A percentile compares a stretch with the other conserved stretches of the same genome.
These are phyloP conservation scores for Arenaria interpres DNA, from an alignment of 2,113 vertebrate species.

Conservation along the genomic window DNA sequence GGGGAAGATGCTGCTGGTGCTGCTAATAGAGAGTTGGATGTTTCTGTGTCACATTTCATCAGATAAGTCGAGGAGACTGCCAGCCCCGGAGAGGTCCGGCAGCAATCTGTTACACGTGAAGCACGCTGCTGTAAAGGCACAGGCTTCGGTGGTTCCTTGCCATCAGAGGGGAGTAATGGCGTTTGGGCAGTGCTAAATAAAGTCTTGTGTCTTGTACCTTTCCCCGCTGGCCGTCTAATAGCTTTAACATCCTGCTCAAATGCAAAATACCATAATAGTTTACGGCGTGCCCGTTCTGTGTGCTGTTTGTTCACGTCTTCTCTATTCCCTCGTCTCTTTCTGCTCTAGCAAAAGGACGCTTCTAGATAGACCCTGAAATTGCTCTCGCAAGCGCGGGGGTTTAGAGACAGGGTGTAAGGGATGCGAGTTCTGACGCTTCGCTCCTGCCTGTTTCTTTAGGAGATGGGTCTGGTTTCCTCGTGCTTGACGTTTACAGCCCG, in stretches of 20 bases:
- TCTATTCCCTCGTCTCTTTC: background rate
- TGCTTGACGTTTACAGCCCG: background rate
- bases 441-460: background rate
- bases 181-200: background rate
- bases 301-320: background rate
- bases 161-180: background rate
- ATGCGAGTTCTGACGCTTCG: background rate
- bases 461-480: background rate
- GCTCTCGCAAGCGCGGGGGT: background rate
- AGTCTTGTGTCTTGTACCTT: background rate
- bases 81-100: background rate
- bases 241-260: background rate
- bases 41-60: background rate
- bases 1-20: background rate
- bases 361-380: background rate
- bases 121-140: background rate
- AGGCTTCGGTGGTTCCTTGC: background rate
- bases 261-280: background rate
- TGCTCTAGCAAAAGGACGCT: background rate
- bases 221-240: background rate
- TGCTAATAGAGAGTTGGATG: background rate
- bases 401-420: background rate
- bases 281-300: background rate
- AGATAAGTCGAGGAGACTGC: background rate
- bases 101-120: background rate